Evolutionary conservation across 2,797 vertebrate genomes (phyloP), one percentile per base, ranked within the genome.

Genomic region (Enoplosus armatus): DNA sequence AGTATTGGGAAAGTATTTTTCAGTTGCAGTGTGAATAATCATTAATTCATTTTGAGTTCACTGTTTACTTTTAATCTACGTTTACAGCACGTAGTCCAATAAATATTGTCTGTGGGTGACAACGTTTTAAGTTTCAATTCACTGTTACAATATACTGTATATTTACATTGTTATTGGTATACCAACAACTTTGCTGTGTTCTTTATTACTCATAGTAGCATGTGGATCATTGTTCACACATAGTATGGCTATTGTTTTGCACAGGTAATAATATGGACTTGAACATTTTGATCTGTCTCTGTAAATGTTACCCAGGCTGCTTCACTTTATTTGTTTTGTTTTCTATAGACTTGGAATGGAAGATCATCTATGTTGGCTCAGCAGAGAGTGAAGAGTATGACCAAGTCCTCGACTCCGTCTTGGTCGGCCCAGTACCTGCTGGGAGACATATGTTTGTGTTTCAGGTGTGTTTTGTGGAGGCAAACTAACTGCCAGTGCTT

Each of bases 361-460:
- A 97, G 86, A 97, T 98, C 80, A 97, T 98, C 80, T 98, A 98
- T 0, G 97, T 98, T 22, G 97, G 97, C 59, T 98, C 97, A 37
- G 97, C 97, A 16, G 97, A 98, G 80, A 98, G 97, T 58, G 97
- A 98, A 84, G 96, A 97, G 84, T 97, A 97, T 54, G 97, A 98
- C 85, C 97, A 98, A 83, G 92, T 96, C 72, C 92, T 98, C 18
- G 97, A 98, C 88, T 98, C 97, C 0, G 97, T 98, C 35, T 88
- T 98, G 74, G 97, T 98, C 0, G 97, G 97, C 10, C 97, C 97
- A 0, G 96, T 98, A 14, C 97, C 97, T 51, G 97, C 97, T 48
- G 97, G 97, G 29, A 96, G 96, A 77, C 97, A 98, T 53, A 97
- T 97, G 97, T 98, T 98, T 89, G 93, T 98, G 54, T 98, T 98